These are phyloP conservation scores for Sebastes oblongus DNA, from an alignment of 2,797 vertebrate species.

Conservation along the genomic window DNA sequence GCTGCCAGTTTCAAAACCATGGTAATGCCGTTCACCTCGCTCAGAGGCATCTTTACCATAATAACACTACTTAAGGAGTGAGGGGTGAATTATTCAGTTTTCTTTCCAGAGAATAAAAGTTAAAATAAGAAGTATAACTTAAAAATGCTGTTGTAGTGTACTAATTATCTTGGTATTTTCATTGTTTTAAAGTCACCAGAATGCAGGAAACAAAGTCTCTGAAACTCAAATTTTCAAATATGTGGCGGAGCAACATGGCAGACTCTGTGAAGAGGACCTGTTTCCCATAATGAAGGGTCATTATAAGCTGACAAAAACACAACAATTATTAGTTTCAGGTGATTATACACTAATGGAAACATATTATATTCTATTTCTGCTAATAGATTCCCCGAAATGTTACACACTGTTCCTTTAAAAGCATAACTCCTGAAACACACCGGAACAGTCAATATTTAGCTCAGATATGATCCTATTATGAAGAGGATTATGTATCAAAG, in stretches of 20 bases:
- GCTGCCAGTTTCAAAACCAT: accelerated
- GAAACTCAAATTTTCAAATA: too few relatives aligned
- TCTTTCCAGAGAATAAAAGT: too few relatives aligned
- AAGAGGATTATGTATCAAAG: slow-evolving; percentile 11
- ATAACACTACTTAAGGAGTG: too few relatives aligned
- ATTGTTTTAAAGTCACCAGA: too few relatives aligned
- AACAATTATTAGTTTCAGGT: neutral
- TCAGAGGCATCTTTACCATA: too few relatives aligned
- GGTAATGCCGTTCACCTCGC: accelerated
- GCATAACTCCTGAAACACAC: neutral
- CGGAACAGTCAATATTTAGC: slow-evolving; percentile 22
- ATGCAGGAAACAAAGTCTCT: too few relatives aligned
- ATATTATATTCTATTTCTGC: neutral
- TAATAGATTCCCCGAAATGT: neutral
- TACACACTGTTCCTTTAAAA: neutral
- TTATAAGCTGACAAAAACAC: neutral
- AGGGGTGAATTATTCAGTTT: too few relatives aligned
- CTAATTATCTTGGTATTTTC: too few relatives aligned
- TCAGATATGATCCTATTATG: neutral
- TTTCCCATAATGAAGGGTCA: neutral
- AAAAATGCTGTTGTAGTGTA: too few relatives aligned
- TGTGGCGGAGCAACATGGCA: too few relatives aligned
- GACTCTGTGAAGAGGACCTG: neutral
- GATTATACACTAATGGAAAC: neutral
- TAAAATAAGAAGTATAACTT: too few relatives aligned